Evolutionary conservation across 2,888 invertebrate species (phyloP).

Genomic region (Erebia epiphron): DNA sequence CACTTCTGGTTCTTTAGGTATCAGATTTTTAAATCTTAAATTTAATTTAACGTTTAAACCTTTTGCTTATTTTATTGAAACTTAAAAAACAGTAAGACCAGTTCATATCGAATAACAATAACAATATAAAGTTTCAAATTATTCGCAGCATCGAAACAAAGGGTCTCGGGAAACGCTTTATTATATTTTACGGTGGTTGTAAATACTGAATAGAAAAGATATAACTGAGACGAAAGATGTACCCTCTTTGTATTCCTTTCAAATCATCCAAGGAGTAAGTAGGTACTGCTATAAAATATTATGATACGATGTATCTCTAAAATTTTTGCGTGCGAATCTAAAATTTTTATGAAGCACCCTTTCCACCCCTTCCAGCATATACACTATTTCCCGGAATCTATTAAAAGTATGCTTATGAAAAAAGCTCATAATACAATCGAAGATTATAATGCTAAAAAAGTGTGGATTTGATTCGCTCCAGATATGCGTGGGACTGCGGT

Average conservation of each 20-base stretch:
- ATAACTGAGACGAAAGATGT: slow-evolving; percentile 24
- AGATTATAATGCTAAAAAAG: no score
- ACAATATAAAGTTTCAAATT: slow-evolving; percentile 14
- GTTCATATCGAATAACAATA: slow-evolving; percentile 13
- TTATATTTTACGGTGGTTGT: slow-evolving; percentile 33
- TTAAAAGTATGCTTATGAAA: no score
- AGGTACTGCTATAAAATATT: slow-evolving; percentile 23
- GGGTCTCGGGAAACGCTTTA: slow-evolving; percentile 10
- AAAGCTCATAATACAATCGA: no score
- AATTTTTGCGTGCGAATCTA: neutral
- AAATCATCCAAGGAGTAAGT: slow-evolving; percentile 16
- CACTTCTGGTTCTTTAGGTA: no score
- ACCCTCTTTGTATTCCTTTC: slow-evolving; percentile 29
- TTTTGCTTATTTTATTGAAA: neutral
- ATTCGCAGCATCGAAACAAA: slow-evolving; percentile 17
- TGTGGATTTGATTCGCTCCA: no score
- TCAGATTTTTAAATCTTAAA: no score
- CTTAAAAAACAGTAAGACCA: neutral
- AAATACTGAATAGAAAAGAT: slow-evolving; percentile 34
- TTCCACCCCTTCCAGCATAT: no score
- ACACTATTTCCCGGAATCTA: neutral
- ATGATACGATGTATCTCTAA: slow-evolving; percentile 1
- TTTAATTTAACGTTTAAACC: no score
- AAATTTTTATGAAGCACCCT: neutral
- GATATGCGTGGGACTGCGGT: no score